Evolutionary conservation across 1,140 invertebrate species (phyloP), one percentile per base, ranked within the genome.

Genomic region (Radopholus similis): DNA sequence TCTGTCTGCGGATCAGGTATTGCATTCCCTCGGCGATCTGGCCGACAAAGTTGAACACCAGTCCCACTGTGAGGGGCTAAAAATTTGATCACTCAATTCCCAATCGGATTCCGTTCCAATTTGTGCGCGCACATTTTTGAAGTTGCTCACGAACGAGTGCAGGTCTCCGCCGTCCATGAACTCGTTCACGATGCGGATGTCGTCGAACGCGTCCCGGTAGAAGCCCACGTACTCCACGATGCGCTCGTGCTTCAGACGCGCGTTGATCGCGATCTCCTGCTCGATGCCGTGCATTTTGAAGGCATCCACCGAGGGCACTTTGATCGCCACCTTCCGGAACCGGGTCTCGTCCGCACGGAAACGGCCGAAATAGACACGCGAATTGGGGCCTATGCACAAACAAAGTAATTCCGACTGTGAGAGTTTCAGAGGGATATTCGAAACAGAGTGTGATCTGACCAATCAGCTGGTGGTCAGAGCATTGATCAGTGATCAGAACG

Each of bases 1-100:
- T 95, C 88, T 91, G 87, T 85, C 90, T 88, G 2, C 91, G 92
- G 4, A 92, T 89, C 53, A 98, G 85, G 84, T 96, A 97, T 76
- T 95, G 91, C 93, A 97, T 97, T 55, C 94, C 95, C 68, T 91
- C 87, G 1, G 93, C 92, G 2, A 97, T 90, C 87, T 97, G 93
- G 83, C 91, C 95, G 0, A 93, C 90, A 84, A 95, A 97, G 11
- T 91, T 93, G 6, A 95, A 91, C 13, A 97, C 86, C 83, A 97
- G 91, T 83, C 93, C 93, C 75, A 92, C 90, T 2, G 91, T 93
- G n/a, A 95, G 83, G 40, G 64, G 70, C 66, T 67, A 15, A 13
- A 71, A 66, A 64, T 5, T 53, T 15, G 35, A 54, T 32, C 5
- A 54, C n/a, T 53, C 13, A 53, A 54, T 54, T 23, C 1, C n/a